Conservation (phyloP, 2,888 invertebrate species). For the Autographa pulchrina region DNA sequence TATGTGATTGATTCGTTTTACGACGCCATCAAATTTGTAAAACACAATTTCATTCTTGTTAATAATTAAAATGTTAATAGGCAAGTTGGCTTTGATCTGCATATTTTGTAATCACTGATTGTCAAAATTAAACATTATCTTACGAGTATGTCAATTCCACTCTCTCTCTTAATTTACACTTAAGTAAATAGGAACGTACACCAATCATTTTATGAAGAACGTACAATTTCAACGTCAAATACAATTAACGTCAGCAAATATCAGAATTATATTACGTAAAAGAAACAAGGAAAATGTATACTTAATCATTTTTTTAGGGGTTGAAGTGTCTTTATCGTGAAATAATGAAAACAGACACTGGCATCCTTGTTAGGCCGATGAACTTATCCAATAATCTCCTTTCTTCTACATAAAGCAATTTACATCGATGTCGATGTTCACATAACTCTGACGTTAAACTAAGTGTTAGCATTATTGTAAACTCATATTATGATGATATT, state of each 20-base stretch:
- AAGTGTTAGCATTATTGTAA: conserved; percentile 34
- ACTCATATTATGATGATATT: conserved; percentile 26
- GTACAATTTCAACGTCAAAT: not conserved
- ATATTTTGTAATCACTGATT: too few relatives aligned
- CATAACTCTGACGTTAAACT: conserved; percentile 52
- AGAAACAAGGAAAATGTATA: not conserved
- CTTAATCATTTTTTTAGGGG: not conserved
- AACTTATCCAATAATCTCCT: conserved; percentile 59
- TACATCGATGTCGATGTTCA: conserved; percentile 45
- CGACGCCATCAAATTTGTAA: too few relatives aligned
- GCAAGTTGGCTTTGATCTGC: too few relatives aligned
- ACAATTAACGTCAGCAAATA: not conserved
- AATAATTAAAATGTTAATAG: too few relatives aligned
- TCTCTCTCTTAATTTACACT: too few relatives aligned
- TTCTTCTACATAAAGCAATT: conserved; percentile 60
- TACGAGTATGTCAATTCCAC: too few relatives aligned
- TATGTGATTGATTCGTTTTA: too few relatives aligned
- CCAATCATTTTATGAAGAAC: not conserved
- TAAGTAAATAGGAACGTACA: not conserved
- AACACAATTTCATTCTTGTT: too few relatives aligned
- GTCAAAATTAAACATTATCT: too few relatives aligned
- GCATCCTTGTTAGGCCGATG: conserved; percentile 61
- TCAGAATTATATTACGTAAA: not conserved
- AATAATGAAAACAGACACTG: conserved; percentile 42
- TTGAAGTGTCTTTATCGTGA: conserved; percentile 13